Percentiles rank a stretch among this genome's conserved stretches.
phyloP scores from a whole-genome alignment of 1,140 invertebrate genomes.

The Pissodes strobi region DNA sequence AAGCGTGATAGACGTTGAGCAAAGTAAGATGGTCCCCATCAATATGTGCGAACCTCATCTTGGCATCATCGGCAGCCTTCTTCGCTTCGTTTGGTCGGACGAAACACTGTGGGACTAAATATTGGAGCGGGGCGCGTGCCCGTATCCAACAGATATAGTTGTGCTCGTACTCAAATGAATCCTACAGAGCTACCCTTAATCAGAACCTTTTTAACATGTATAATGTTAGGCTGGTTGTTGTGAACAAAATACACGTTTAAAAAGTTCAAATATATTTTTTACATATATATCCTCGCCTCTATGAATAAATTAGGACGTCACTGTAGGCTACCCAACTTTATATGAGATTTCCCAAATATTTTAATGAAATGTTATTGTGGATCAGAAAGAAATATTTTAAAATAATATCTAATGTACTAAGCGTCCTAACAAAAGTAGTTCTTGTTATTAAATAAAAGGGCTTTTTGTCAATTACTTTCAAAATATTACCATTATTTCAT shows the following conservation, averaged over 20 bases:
- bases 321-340: too few species aligned
- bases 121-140: conserved; percentile 59
- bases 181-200: conserved; percentile 60
- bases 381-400: too few species aligned
- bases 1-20: conserved; percentile 96
- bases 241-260: conserved; percentile 34
- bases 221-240: conserved; percentile 9
- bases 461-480: too few species aligned
- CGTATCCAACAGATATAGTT: conserved; percentile 65
- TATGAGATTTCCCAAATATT: too few species aligned
- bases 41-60: conserved; percentile 99
- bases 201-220: conserved; percentile 42
- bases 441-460: too few species aligned
- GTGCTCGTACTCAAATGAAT: conserved; percentile 53
- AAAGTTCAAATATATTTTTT: too few species aligned
- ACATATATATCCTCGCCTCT: too few species aligned
- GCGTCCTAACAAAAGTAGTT: too few species aligned
- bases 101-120: conserved; percentile 98
- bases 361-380: too few species aligned
- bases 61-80: conserved; percentile 98
- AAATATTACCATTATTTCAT: too few species aligned
- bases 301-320: too few species aligned
- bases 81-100: conserved; percentile 98
- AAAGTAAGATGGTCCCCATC: conserved; percentile 98
- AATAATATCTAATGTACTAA: too few species aligned